phyloP scores from a whole-genome alignment of 2,888 invertebrate species.

The Patella pellucida region DNA sequence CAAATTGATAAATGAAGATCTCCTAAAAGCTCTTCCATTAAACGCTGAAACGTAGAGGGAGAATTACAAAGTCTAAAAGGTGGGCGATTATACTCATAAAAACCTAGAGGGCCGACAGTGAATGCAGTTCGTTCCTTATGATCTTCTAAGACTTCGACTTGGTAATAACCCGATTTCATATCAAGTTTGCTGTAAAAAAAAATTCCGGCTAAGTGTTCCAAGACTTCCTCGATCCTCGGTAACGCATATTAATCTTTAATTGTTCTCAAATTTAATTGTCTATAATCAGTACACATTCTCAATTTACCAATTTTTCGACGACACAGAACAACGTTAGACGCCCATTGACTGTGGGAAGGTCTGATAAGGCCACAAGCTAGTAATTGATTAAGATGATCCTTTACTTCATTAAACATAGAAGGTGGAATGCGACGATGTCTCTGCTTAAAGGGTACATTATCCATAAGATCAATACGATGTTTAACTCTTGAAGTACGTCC shows the following conservation, averaged over 20 bases:
- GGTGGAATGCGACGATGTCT: background rate
- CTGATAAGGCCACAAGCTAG: background rate
- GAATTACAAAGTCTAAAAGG: background rate
- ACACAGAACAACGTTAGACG: background rate
- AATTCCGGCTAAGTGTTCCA: background rate
- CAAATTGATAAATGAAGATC: conserved; percentile 7
- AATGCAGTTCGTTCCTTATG: conserved; percentile 1
- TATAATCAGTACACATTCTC: conserved; percentile 1
- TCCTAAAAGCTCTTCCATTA: background rate
- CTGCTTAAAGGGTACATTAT: conserved; percentile 6
- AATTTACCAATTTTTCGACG: background rate
- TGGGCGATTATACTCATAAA: background rate
- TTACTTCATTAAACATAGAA: background rate
- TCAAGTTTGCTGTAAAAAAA: background rate
- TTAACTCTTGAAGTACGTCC: background rate
- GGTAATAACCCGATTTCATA: conserved; percentile 1
- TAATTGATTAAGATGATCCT: background rate
- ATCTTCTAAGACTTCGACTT: background rate
- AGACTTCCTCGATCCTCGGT: background rate
- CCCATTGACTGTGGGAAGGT: background rate
- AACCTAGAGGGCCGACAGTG: background rate
- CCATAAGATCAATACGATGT: background rate
- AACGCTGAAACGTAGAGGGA: background rate
- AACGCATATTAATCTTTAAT: background rate
- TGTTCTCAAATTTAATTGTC: background rate